phyloP scores from a whole-genome alignment of 2,888 invertebrate genomes.

The Thymelicus lineola region DNA sequence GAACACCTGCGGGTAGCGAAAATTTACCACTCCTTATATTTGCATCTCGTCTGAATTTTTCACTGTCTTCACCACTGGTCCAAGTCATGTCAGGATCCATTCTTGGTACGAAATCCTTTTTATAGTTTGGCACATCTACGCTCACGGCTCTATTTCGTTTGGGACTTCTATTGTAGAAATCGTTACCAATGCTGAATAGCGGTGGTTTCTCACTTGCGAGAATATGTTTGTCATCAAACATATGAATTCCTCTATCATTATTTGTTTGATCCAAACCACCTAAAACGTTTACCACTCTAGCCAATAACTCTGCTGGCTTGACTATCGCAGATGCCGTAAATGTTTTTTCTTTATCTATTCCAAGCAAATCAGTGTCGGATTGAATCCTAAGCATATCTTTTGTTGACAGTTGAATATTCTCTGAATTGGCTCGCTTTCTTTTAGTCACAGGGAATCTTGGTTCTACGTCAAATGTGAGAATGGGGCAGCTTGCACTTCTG shows the following conservation, averaged over 20 bases:
- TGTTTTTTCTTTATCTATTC: slow-evolving; percentile 92
- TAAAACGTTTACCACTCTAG: slow-evolving; percentile 91
- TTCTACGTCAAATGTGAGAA: slow-evolving; percentile 87
- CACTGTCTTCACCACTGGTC: slow-evolving; percentile 87
- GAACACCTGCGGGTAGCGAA: slow-evolving; percentile 65
- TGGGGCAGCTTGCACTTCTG: slow-evolving; percentile 89
- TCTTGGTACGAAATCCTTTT: slow-evolving; percentile 70
- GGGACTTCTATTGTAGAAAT: slow-evolving; percentile 66
- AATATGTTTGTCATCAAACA: slow-evolving; percentile 90
- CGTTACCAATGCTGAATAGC: slow-evolving; percentile 84
- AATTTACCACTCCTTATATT: slow-evolving; percentile 74
- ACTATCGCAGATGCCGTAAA: slow-evolving; percentile 89
- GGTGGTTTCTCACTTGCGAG: slow-evolving; percentile 87
- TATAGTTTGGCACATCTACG: slow-evolving; percentile 80
- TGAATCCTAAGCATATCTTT: slow-evolving; percentile 86
- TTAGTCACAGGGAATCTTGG: slow-evolving; percentile 76
- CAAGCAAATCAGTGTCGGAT: slow-evolving; percentile 91
- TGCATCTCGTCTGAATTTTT: slow-evolving; percentile 84
- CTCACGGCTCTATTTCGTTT: slow-evolving; percentile 87
- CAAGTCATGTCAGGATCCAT: slow-evolving; percentile 86
- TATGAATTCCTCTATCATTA: slow-evolving; percentile 85
- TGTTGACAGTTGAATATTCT: slow-evolving; percentile 82
- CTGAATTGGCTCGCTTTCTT: slow-evolving; percentile 87
- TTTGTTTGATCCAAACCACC: slow-evolving; percentile 85
- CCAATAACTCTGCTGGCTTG: slow-evolving; percentile 90